Evolutionary conservation across 2,113 vertebrate species (phyloP).

Genomic region (Thunnus thynnus): DNA sequence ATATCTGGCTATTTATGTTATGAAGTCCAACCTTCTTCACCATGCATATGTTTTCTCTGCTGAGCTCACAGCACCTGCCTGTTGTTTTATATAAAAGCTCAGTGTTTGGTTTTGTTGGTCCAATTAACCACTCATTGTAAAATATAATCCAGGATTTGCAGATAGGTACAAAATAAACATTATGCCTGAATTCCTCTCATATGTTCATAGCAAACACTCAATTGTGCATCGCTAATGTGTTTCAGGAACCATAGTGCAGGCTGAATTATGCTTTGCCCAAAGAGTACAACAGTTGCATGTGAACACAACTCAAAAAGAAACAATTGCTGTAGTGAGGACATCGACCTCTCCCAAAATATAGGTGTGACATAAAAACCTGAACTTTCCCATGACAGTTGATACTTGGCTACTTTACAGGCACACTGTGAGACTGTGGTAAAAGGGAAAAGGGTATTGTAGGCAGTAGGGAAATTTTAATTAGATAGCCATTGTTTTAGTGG

Average conservation of each 20-base stretch:
- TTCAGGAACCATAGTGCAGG: too few relatives aligned
- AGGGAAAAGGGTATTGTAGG: background rate
- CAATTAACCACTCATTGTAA: background rate
- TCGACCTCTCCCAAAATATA: too few relatives aligned
- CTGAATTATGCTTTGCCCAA: too few relatives aligned
- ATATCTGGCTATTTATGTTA: too few relatives aligned
- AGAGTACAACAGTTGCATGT: too few relatives aligned
- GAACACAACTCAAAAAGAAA: too few relatives aligned
- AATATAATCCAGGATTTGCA: background rate
- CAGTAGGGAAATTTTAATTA: slow-evolving; percentile 28
- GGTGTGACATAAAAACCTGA: background rate
- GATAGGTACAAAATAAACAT: background rate
- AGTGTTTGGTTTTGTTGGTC: background rate
- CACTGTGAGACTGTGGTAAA: background rate
- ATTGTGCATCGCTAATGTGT: background rate
- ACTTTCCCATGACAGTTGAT: background rate
- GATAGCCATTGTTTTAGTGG: slow-evolving; percentile 32
- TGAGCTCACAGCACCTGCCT: background rate
- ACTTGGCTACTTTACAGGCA: too few relatives aligned
- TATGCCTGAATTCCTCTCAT: background rate
- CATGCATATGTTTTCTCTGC: too few relatives aligned
- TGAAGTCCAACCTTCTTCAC: background rate
- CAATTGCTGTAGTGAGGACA: too few relatives aligned
- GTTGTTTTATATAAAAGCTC: background rate
- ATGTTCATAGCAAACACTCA: background rate